These are phyloP conservation scores for Fulmarus glacialis DNA, from an alignment of 2,113 vertebrate species.

Conservation along the genomic window DNA sequence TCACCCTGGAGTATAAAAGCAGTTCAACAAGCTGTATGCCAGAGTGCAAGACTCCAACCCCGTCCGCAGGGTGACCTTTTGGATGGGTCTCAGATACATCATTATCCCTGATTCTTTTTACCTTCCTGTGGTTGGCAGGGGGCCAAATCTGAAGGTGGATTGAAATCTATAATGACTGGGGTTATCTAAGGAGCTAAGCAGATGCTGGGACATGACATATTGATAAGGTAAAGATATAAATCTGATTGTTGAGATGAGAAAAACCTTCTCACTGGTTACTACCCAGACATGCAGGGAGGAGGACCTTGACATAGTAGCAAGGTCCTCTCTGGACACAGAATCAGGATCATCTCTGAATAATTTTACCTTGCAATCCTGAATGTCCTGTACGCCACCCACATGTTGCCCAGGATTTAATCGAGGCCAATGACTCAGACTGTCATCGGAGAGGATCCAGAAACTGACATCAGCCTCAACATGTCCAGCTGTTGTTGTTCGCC, in stretches of 20 bases:
- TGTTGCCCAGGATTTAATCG: neutral
- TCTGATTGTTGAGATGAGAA: neutral
- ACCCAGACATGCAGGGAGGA: neutral
- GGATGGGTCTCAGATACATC: neutral
- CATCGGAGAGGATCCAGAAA: constrained; percentile 27
- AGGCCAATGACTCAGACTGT: constrained; percentile 9
- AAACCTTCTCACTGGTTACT: neutral
- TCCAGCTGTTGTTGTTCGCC: constrained; percentile 59
- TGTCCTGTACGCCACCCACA: neutral
- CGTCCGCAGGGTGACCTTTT: neutral
- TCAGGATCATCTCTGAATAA: neutral
- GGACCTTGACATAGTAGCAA: neutral
- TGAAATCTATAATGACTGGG: neutral
- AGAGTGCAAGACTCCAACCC: neutral
- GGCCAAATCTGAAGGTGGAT: neutral
- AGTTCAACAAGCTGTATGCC: neutral
- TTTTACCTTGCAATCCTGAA: neutral
- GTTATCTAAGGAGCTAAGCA: neutral
- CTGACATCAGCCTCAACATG: neutral
- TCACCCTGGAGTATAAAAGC: neutral
- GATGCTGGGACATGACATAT: neutral
- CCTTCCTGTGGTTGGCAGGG: neutral
- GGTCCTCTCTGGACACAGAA: neutral
- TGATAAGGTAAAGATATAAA: neutral
- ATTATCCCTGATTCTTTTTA: neutral